Percentiles rank a stretch among this genome's conserved stretches.
These are phyloP conservation scores for Meloidogyne floridensis DNA, from an alignment of 1,140 invertebrate genomes.

Conservation along the genomic window DNA sequence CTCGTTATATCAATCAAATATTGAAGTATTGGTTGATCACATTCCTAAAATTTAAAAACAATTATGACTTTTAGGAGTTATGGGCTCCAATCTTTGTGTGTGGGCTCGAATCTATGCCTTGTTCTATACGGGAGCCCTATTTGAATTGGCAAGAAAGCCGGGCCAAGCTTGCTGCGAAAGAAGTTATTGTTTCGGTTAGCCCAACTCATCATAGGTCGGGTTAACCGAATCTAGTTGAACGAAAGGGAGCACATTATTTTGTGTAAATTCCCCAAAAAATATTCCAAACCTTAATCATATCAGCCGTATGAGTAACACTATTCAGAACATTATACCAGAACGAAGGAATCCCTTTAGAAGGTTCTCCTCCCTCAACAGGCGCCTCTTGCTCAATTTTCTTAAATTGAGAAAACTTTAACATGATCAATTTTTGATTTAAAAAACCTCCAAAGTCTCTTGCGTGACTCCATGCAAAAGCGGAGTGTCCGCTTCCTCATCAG, in stretches of 20 bases:
- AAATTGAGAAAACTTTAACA: constrained; percentile 25
- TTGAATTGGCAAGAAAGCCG: no score
- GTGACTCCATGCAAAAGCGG: constrained; percentile 66
- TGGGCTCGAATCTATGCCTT: no score
- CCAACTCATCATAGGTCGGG: no score
- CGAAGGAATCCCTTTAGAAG: constrained; percentile 82
- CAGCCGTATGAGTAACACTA: constrained; percentile 84
- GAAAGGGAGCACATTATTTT: no score
- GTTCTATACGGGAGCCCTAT: no score
- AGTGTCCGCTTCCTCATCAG: constrained; percentile 75
- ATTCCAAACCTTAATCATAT: constrained; percentile 71
- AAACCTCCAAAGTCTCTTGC: constrained; percentile 62
- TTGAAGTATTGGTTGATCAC: constrained; percentile 91
- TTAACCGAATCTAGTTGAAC: no score
- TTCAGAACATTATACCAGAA: constrained; percentile 97
- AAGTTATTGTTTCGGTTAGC: no score
- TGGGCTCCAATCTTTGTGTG: no score
- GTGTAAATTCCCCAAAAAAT: no score
- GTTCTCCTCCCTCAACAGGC: constrained; percentile 35
- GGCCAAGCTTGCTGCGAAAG: no score
- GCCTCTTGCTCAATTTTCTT: constrained; percentile 47
- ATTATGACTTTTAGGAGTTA: no score
- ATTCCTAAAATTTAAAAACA: constrained; percentile 70
- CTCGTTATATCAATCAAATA: constrained; percentile 88
- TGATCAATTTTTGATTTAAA: constrained; percentile 40